Evolutionary conservation across 1,140 invertebrate species (phyloP).

Genomic region (Schlechtendalia chinensis): DNA sequence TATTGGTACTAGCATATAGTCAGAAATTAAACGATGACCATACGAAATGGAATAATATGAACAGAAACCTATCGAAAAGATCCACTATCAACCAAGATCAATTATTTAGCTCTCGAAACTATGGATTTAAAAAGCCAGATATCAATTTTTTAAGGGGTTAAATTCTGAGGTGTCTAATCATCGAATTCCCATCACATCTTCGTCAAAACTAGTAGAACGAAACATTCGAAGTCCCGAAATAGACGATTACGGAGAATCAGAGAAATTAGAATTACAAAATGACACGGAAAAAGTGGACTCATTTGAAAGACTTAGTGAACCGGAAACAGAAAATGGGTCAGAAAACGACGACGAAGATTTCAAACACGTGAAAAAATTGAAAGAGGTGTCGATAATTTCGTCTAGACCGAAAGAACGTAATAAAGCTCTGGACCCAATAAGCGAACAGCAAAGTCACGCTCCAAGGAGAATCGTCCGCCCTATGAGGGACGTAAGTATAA

Average conservation of each 20-base stretch:
- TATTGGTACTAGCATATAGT: neutral
- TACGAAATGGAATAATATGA: neutral
- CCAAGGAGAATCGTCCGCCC: constrained; percentile 12
- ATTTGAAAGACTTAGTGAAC: neutral
- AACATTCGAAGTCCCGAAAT: neutral
- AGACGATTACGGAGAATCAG: neutral
- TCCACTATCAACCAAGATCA: neutral
- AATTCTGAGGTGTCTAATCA: neutral
- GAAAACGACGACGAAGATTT: neutral
- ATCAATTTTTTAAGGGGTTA: neutral
- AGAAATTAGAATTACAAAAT: neutral
- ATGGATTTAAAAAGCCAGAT: neutral
- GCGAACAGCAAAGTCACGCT: neutral
- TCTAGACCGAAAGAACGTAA: constrained; percentile 28
- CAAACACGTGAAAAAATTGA: constrained; percentile 29
- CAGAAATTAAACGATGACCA: constrained; percentile 17
- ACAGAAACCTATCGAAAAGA: neutral
- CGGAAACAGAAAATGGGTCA: neutral
- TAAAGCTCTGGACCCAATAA: neutral
- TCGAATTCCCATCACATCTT: neutral
- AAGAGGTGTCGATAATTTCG: constrained; percentile 15
- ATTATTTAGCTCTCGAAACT: neutral
- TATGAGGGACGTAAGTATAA: constrained; percentile 29
- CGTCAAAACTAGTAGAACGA: neutral
- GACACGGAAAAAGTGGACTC: neutral